These are phyloP conservation scores for Drosophila sp. DNA, from an alignment of 1,140 invertebrate genomes.

Conservation along the genomic window DNA sequence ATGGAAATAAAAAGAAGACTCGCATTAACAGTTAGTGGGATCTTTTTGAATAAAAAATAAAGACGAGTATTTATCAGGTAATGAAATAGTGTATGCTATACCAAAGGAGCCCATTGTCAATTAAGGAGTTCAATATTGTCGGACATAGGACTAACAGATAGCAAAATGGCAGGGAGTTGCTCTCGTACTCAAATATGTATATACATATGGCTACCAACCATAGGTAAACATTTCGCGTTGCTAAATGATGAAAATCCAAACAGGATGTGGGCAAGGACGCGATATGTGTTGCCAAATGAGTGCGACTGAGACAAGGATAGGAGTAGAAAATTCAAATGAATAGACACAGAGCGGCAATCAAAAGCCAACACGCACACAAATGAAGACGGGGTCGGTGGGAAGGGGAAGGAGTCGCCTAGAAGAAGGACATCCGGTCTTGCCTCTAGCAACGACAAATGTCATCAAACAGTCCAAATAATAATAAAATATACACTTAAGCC, in stretches of 20 bases:
- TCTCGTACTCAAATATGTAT: not conserved
- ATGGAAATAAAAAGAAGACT: too few relatives aligned
- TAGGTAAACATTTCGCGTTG: conserved; percentile 58
- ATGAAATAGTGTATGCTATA: too few relatives aligned
- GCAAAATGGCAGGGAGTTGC: not conserved
- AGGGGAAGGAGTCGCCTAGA: conserved; percentile 14
- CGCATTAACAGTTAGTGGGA: too few relatives aligned
- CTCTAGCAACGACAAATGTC: conserved; percentile 75
- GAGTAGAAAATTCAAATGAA: conserved; percentile 69
- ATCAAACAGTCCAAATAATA: conserved; percentile 80
- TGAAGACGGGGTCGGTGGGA: not conserved
- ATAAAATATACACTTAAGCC: conserved; percentile 81
- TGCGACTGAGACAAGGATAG: conserved; percentile 30
- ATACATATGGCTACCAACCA: not conserved
- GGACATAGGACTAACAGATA: not conserved
- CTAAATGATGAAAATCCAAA: conserved; percentile 68
- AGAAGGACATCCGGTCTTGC: conserved; percentile 72
- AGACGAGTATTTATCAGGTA: too few relatives aligned
- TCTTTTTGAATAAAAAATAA: too few relatives aligned
- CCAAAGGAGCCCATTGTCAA: not conserved
- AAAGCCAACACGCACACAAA: conserved; percentile 57
- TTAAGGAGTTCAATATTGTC: not conserved
- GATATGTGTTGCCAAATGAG: conserved; percentile 12
- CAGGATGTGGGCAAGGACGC: conserved; percentile 25
- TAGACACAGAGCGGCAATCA: conserved; percentile 78